These are phyloP conservation scores for Euwallacea fornicatus DNA, from an alignment of 1,140 invertebrate species.

Conservation along the genomic window DNA sequence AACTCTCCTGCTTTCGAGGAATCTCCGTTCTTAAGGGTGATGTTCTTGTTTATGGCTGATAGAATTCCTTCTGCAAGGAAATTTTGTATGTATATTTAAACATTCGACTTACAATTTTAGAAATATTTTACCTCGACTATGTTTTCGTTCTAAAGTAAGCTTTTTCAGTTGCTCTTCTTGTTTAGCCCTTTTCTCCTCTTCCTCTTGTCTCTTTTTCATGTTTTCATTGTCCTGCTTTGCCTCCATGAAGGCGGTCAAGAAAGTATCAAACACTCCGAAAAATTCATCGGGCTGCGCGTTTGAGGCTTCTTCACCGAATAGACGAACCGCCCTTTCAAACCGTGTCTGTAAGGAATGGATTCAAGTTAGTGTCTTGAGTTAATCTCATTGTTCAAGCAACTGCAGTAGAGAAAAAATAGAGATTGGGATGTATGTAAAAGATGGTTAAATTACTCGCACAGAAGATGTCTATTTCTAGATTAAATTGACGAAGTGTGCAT, in stretches of 20 bases:
- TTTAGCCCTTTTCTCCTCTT: slow-evolving; percentile 87
- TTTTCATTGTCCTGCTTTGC: slow-evolving; percentile 89
- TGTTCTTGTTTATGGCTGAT: slow-evolving; percentile 59
- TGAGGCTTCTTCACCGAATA: slow-evolving; percentile 89
- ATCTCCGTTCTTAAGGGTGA: slow-evolving; percentile 47
- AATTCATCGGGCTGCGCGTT: slow-evolving; percentile 92
- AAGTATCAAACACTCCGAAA: slow-evolving; percentile 92
- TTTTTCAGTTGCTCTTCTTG: slow-evolving; percentile 90
- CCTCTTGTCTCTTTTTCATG: slow-evolving; percentile 78
- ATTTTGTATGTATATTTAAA: neutral
- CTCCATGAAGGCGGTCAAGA: slow-evolving; percentile 82
- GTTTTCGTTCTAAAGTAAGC: slow-evolving; percentile 83
- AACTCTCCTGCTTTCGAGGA: slow-evolving; percentile 83
- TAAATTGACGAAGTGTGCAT: too few relatives aligned
- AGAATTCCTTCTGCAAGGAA: slow-evolving; percentile 57
- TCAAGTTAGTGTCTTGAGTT: neutral
- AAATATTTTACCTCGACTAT: slow-evolving; percentile 61
- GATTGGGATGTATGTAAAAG: too few relatives aligned
- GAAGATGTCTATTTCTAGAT: too few relatives aligned
- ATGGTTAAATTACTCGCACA: too few relatives aligned
- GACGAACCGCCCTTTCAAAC: slow-evolving; percentile 81
- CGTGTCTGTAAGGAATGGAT: slow-evolving; percentile 53
- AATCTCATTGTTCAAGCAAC: neutral
- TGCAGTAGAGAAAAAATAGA: neutral
- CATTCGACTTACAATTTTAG: neutral